Evolutionary conservation across 2,797 vertebrate genomes (phyloP).

Genomic region (Poeciliopsis infans): DNA sequence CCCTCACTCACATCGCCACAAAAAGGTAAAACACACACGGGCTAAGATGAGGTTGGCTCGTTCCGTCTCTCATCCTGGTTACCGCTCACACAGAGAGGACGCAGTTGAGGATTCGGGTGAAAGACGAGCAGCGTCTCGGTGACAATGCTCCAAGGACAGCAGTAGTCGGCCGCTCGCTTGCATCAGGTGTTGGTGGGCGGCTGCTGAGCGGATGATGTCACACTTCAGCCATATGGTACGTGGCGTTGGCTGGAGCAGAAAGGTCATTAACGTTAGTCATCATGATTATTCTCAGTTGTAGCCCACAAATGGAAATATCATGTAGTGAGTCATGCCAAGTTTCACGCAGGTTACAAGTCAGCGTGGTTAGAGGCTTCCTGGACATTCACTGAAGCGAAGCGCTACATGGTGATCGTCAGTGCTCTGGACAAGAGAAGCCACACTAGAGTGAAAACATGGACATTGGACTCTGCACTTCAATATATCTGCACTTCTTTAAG

Average conservation of each 20-base stretch:
- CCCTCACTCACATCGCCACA: conserved; percentile 11
- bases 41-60: conserved; percentile 55
- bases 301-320: conserved; percentile 68
- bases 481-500: neutral
- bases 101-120: neutral
- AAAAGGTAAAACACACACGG: neutral
- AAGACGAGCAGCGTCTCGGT: conserved; percentile 16
- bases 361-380: conserved; percentile 18
- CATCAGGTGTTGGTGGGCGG: conserved; percentile 65
- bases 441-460: neutral
- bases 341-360: conserved; percentile 46
- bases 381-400: neutral
- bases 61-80: conserved; percentile 4
- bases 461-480: neutral
- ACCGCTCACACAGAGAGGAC: neutral
- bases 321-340: conserved; percentile 59
- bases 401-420: neutral
- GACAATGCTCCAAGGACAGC: conserved; percentile 33
- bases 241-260: conserved; percentile 50
- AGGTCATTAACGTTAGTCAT: conserved; percentile 73
- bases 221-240: conserved; percentile 12
- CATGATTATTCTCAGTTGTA: conserved; percentile 65
- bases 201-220: conserved; percentile 49
- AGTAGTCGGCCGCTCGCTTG: conserved; percentile 13
- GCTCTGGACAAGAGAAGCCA: neutral